Evolutionary conservation across 1,140 invertebrate genomes (phyloP), one percentile per base, ranked within the genome.

Genomic region (Bradynema listronoti): DNA sequence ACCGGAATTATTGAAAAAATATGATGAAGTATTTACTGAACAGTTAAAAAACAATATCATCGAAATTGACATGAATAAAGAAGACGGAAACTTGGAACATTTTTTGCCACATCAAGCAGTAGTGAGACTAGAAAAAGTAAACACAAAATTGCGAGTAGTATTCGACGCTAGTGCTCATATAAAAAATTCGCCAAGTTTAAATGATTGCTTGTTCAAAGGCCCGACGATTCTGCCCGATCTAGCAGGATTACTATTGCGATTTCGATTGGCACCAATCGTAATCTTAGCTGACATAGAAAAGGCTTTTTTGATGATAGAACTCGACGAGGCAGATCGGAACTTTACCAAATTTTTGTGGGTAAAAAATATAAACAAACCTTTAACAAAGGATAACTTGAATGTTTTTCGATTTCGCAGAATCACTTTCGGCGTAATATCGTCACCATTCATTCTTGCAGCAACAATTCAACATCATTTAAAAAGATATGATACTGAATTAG

Each of bases 61-160:
- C 14, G 56, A 58, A 42, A n/a, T n/a, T n/a, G 2, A 3, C 22
- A 19, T 50, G 1, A 1, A 22, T n/a, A 49, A 22, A 14, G 14
- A 30, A n/a, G 41, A 11, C 9, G 29, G 14, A 5, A 27, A 16
- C 2, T 25, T 36, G 1, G 57, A 59, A 36, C 57, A 59, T 19
- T 59, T 61, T 27, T 22, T 59, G 2, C 57, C 57, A 1, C 57
- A 59, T 19, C 53, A 57, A 3, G 22, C 47, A 2, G 57, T 59
- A 1, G 3, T 59, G 16, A 24, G n/a, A 0, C 52, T 52, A 1
- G 68, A 60, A 30, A 65, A 63, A 24, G 36, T 19, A n/a, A 73
- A 77, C 1, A 76, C 78, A 1, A 77, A 80, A 61, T 45, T 76
- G 0, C 63, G 80, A 0, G 62, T 75, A 9, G 79, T 81, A 2